A percentile compares a stretch with the other conserved stretches of the same genome.
These are phyloP conservation scores for Psettodes erumei DNA, from an alignment of 2,113 vertebrate genomes.

Conservation along the genomic window DNA sequence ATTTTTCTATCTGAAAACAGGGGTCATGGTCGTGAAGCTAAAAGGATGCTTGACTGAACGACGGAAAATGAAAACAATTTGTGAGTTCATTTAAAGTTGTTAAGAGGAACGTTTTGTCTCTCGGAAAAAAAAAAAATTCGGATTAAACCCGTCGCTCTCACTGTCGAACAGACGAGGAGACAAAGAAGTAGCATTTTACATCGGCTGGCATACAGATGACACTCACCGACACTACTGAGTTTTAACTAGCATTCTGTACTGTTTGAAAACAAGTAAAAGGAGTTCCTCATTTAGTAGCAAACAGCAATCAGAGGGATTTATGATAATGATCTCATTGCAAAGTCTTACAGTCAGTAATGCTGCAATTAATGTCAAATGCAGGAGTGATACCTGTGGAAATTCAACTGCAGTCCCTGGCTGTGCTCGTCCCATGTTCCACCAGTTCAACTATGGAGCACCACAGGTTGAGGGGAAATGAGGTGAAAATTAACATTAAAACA, in stretches of 20 bases:
- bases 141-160: too few relatives aligned
- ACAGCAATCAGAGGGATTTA: too few relatives aligned
- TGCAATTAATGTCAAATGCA: neutral
- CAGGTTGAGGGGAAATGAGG: neutral
- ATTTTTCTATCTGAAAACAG: neutral
- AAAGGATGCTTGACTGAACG: neutral
- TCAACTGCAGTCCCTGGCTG: neutral
- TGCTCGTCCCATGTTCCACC: neutral
- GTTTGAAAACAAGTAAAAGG: neutral
- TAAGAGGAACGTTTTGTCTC: too few relatives aligned
- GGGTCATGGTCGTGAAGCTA: neutral
- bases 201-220: neutral
- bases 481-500: conserved; percentile 8
- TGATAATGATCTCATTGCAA: neutral
- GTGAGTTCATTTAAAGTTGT: too few relatives aligned
- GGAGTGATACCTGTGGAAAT: neutral
- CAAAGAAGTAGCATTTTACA: too few relatives aligned
- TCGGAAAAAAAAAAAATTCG: too few relatives aligned
- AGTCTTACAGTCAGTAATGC: neutral
- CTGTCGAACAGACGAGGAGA: too few relatives aligned
- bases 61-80: too few relatives aligned
- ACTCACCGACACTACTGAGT: too few relatives aligned
- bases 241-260: too few relatives aligned
- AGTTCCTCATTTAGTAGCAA: neutral
- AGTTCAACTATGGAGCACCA: neutral